phyloP scores from a whole-genome alignment of 1,140 invertebrate species.

The Conopomorpha cramerella region DNA sequence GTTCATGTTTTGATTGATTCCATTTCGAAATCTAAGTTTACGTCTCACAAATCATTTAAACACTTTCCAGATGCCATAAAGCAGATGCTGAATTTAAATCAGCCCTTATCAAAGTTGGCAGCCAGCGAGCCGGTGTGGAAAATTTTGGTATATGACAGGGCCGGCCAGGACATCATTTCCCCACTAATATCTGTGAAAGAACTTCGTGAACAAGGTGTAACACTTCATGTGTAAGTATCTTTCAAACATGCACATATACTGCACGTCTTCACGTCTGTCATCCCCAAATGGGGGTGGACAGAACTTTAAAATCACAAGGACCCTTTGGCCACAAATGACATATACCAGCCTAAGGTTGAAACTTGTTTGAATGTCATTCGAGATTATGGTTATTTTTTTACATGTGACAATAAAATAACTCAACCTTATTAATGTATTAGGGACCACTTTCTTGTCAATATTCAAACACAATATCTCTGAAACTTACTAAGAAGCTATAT shows the following conservation, averaged over 20 bases:
- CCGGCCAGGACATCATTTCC: slow-evolving; percentile 98
- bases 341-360: too few relatives aligned
- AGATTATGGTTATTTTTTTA: slow-evolving; percentile 3
- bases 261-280: background rate
- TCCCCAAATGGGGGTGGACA: too few relatives aligned
- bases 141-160: slow-evolving; percentile 93
- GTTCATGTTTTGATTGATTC: slow-evolving; percentile 4
- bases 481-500: too few relatives aligned
- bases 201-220: slow-evolving; percentile 93
- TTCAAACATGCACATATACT: background rate
- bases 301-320: too few relatives aligned
- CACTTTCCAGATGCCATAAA: slow-evolving; percentile 75
- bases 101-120: slow-evolving; percentile 72
- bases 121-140: slow-evolving; percentile 91
- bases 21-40: slow-evolving; percentile 6
- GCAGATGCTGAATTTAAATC: slow-evolving; percentile 94
- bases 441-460: too few relatives aligned
- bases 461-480: too few relatives aligned
- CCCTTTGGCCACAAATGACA: too few relatives aligned
- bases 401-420: slow-evolving; percentile 2
- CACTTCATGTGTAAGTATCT: slow-evolving; percentile 88
- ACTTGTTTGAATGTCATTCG: too few relatives aligned
- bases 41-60: too few relatives aligned
- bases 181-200: slow-evolving; percentile 96
- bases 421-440: background rate